Base-by-base conservation (phyloP, 2,113 vertebrate genomes). In the Daboia siamensis region DNA sequence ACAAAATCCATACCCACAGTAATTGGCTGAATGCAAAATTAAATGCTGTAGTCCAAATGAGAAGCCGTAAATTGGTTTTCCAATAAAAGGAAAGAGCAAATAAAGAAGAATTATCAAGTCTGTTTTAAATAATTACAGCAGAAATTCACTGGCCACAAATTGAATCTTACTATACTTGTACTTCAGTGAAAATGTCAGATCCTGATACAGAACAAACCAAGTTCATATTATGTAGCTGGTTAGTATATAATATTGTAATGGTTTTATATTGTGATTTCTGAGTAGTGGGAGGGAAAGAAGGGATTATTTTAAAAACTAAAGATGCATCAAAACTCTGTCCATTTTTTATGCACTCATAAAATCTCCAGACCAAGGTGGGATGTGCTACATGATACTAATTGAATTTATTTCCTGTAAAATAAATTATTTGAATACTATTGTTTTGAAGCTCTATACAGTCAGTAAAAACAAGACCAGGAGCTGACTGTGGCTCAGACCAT, bases 101-200 rank as follows among this genome's bases (percentile, higher is more conserved):
- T 91, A 91, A 94, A 92, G 88, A 89, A 93, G 56, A 5, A 95
- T 90, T 92, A 89, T 90, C n/a, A 88, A 95, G 90, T 39, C 44
- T 44, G 93, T 93, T 94, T 95, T 52, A 96, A 96, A 94, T 69
- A 84, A 57, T 92, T 90, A 85, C 33, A 93, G 64, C 80, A 90
- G n/a, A 93, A 93, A 86, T 48, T 6, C 10, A 84, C 39, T 33
- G 64, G 24, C 64, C 64, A 90, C 92, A 90, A 93, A 86, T 39
- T 89, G 55, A 90, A 92, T 92, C 44, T 33, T 90, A n/a, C 24
- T 52, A 61, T 90, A 85, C 69, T 8, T 85, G 29, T 29, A 26
- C 80, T 86, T 93, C 88, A 90, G 51, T 84, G 52, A 89, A 84
- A 92, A 90, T 86, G 59, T 29, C n/a, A 86, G 23, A 24, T 44